Base-by-base conservation (phyloP, 2,888 invertebrate species). In the Coelopa pilipes region DNA sequence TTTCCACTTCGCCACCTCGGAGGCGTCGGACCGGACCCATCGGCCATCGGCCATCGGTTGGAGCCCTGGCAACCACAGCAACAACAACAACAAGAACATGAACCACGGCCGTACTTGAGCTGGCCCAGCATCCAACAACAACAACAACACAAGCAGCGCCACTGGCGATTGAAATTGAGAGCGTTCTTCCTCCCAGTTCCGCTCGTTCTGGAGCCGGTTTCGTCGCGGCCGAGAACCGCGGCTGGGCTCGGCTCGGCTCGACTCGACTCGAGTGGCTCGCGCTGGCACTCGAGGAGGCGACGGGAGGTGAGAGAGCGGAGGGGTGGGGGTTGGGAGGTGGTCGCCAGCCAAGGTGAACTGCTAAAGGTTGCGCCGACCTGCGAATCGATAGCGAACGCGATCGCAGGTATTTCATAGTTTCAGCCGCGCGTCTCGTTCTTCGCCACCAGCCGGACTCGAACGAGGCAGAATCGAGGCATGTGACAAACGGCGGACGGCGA, bases 331-430 rank as follows among this genome's bases (percentile, higher is more conserved):
- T 7, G 34, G 34, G 34, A 7, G 2, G 2, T 2, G 7, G 34
- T 2, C 34, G 21, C 15, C 1, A 12, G 49, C 50, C 66, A 66
- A 66, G 50, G 66, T 47, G 66, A 66, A 66, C 66, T 15, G 66
- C 21, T 19, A 24, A 49, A 49, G 66, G 24, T 12, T 50, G 50
- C 21, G 24, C 24, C 15, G 50, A 15, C 34, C 34, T 34, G 34
- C 34, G 34, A 34, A 34, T 34, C 34, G 34, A 21, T 19, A 50
- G 15, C 50, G 19, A 50, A 15, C 21, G 66, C 13, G 19, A 50
- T 19, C 21, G 66, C 13, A 13, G 49, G 50, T 49, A n/a, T 3
- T 34, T 59, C 17, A 1, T 19, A 7, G 11, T 17, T 57, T 21
- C 34, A n/a, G n/a, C n/a, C n/a, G n/a, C n/a, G n/a, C n/a, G n/a